Evolutionary conservation across 35 echinoderm and acorn worm genomes (phyloP), one percentile per base, ranked within the genome.

Genomic region (Stichopus chloronotus): DNA sequence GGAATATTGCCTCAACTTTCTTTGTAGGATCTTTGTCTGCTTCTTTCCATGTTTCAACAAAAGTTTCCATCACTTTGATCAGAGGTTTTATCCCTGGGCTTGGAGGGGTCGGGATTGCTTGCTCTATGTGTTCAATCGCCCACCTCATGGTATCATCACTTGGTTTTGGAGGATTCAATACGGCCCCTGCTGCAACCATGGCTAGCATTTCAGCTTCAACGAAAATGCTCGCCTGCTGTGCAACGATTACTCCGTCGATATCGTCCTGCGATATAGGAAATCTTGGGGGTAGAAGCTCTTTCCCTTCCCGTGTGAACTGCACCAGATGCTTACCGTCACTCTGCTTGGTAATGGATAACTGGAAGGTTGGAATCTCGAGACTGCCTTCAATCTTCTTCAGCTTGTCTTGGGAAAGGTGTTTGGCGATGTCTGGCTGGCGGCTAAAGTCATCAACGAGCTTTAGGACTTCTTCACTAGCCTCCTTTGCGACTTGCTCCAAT

Each of bases 361-460:
- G 65, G 85, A 88, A 94, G 12, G 92, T 94, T n/a, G 92, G 92
- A 72, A 94, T 94, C 61, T 74, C 87, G 5, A 94, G 86, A 57
- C 92, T 74, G 5, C 83, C 22, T 25, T 68, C 53, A 56, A 94
- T 94, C 58, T 88, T 53, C 71, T 80, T 79, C 10, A 94, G 76
- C 72, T 85, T 94, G 7, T 94, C 71, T 16, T 30, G 17, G 1
- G 84, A 79, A 8, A 94, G 85, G 58, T 94, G 92, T 71, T 94
- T 94, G 54, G 83, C 83, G 56, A 94, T 52, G 6, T 76, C 69
- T 25, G 30, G 78, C 76, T 89, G 63, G 21, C 55, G 71, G 17
- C 53, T 53, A 25, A 94, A 60, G 72, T 94, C 86, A 17, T 87
- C 9, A 19, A 71, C 65, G 14, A 94, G 92, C 87, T 79, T 55